These are phyloP conservation scores for Todiramphus saurophagus DNA, from an alignment of 2,113 vertebrate species.

Conservation along the genomic window DNA sequence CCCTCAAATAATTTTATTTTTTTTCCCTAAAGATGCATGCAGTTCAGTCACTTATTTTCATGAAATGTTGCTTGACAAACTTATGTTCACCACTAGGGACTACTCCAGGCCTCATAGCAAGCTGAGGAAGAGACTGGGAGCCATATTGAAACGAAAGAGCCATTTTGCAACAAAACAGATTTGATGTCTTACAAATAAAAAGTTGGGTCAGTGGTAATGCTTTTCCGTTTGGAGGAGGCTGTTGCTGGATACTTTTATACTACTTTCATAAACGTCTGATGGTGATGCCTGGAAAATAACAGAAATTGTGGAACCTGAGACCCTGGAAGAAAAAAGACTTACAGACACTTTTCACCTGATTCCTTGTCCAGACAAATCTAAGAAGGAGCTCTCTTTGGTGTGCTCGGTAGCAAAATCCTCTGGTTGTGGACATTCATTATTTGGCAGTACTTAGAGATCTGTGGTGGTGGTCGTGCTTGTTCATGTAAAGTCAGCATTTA, in stretches of 20 bases:
- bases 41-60: not conserved
- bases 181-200: not conserved
- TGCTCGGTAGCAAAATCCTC: not conserved
- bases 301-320: not conserved
- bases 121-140: not conserved
- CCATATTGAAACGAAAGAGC: not conserved
- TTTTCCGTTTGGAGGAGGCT: not conserved
- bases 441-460: not conserved
- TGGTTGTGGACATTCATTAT: fast-evolving
- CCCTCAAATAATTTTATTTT: not conserved
- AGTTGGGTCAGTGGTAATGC: not conserved
- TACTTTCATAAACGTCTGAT: not conserved
- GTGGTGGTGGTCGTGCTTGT: fast-evolving
- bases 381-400: not conserved
- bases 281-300: not conserved
- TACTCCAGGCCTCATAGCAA: not conserved
- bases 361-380: not conserved
- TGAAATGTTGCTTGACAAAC: not conserved
- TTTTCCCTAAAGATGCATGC: not conserved
- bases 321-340: not conserved
- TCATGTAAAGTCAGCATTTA: not conserved
- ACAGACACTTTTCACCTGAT: not conserved
- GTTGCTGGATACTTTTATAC: not conserved
- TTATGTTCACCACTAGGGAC: not conserved
- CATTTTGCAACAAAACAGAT: not conserved